These are phyloP conservation scores for Oryzias dopingdopingensis DNA, from an alignment of 2,797 vertebrate genomes.

Conservation along the genomic window DNA sequence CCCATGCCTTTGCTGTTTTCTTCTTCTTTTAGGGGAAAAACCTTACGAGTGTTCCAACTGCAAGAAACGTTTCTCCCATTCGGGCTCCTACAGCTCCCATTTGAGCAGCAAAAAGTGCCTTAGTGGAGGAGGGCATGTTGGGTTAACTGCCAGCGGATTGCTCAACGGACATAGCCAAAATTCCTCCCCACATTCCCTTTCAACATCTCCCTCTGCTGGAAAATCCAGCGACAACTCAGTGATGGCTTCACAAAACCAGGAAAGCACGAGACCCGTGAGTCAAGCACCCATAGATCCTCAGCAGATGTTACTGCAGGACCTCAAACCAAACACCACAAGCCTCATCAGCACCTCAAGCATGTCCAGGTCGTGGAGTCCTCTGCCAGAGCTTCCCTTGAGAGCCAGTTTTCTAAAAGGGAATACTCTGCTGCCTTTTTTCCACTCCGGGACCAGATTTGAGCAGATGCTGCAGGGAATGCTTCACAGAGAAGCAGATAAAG, in stretches of 20 bases:
- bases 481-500: constrained; percentile 63
- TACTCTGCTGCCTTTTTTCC: constrained; percentile 69
- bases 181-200: constrained; percentile 59
- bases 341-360: constrained; percentile 47
- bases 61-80: constrained; percentile 83
- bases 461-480: constrained; percentile 80
- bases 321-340: constrained; percentile 31
- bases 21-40: constrained; percentile 79
- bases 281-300: constrained; percentile 33
- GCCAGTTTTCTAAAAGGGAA: constrained; percentile 69
- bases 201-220: constrained; percentile 65
- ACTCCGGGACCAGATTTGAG: constrained; percentile 74
- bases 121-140: constrained; percentile 58
- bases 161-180: constrained; percentile 69
- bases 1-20: background rate
- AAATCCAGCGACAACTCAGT: constrained; percentile 62
- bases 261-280: constrained; percentile 30
- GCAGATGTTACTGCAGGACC: constrained; percentile 48
- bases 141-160: constrained; percentile 29
- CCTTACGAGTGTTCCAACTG: constrained; percentile 85
- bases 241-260: constrained; percentile 41
- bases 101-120: constrained; percentile 83
- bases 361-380: constrained; percentile 64
- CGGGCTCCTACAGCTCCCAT: constrained; percentile 83
- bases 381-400: constrained; percentile 61